Percentiles rank a stretch among this genome's conserved stretches.
These are phyloP conservation scores for Hydriomena furcata DNA, from an alignment of 2,888 invertebrate genomes.

Conservation along the genomic window DNA sequence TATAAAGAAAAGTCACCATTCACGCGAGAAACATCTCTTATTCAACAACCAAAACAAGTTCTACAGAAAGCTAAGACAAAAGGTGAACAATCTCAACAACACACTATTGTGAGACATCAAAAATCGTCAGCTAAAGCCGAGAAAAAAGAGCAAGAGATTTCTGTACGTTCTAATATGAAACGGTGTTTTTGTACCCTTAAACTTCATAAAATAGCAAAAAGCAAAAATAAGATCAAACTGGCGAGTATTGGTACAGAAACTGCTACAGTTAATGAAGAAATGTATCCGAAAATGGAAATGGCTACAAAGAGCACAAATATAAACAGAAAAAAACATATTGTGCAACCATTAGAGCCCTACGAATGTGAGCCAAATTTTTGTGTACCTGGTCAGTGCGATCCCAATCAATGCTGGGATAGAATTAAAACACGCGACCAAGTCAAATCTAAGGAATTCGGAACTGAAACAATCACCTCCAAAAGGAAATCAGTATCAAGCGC, in stretches of 20 bases:
- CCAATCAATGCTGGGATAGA: slow-evolving; percentile 40
- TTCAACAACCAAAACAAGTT: not conserved
- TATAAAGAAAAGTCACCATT: slow-evolving; percentile 28
- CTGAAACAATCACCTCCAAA: slow-evolving; percentile 23
- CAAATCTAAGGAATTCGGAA: slow-evolving; percentile 27
- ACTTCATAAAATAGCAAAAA: slow-evolving; percentile 25
- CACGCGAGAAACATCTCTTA: not conserved
- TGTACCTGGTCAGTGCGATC: slow-evolving; percentile 44
- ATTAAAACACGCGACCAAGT: slow-evolving; percentile 23
- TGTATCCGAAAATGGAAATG: slow-evolving; percentile 4
- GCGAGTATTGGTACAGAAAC: slow-evolving; percentile 12
- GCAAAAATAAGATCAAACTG: slow-evolving; percentile 8
- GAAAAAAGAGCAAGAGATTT: not conserved
- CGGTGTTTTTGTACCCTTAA: slow-evolving; percentile 40
- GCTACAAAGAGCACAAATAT: slow-evolving; percentile 14
- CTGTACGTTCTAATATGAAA: slow-evolving; percentile 19
- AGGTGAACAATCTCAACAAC: not conserved
- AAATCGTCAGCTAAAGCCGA: not conserved
- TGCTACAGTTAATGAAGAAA: slow-evolving; percentile 25
- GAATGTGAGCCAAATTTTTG: slow-evolving; percentile 48
- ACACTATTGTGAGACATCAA: not conserved
- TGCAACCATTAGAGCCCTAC: slow-evolving; percentile 29
- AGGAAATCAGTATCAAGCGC: slow-evolving; percentile 27
- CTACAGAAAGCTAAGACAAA: not conserved
- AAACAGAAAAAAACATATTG: slow-evolving; percentile 12